A percentile compares a stretch with the other conserved stretches of the same genome.
Conservation (phyloP, 64 coral and sea anemone genomes). For the Stylophora pistillata region DNA sequence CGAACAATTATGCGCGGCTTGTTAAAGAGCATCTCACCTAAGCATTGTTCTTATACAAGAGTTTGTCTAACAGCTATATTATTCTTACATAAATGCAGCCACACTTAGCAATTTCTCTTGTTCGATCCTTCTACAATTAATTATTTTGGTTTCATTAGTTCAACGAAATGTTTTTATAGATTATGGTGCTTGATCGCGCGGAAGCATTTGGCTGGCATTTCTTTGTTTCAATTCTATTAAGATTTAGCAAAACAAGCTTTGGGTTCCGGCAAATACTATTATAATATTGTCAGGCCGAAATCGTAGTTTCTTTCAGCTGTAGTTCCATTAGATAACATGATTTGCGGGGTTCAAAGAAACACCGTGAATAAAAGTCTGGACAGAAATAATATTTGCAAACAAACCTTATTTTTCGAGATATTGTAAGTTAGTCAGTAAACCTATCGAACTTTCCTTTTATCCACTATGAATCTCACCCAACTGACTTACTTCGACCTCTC, state of each 20-base stretch:
- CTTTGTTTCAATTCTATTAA: neutral
- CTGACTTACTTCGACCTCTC: too few species aligned
- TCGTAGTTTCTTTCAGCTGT: neutral
- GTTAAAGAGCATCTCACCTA: neutral
- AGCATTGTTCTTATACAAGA: neutral
- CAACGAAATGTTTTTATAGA: neutral
- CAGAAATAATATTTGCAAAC: neutral
- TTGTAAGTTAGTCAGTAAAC: neutral
- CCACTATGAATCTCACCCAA: too few species aligned
- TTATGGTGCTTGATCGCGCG: neutral
- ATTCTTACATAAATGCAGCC: too few species aligned
- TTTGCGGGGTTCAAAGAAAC: neutral
- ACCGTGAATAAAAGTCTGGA: neutral
- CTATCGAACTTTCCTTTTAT: too few species aligned
- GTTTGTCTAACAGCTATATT: neutral
- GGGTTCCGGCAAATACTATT: slow-evolving; percentile 12
- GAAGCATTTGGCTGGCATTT: neutral
- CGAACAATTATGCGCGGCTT: neutral
- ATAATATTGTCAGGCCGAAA: neutral
- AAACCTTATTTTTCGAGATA: neutral
- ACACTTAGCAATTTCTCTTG: too few species aligned
- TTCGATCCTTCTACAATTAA: too few species aligned
- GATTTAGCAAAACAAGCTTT: neutral
- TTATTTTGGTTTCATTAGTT: neutral
- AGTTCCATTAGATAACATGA: neutral